Conservation (phyloP, 23 tunicate genomes). For the Trididemnum clinides region DNA sequence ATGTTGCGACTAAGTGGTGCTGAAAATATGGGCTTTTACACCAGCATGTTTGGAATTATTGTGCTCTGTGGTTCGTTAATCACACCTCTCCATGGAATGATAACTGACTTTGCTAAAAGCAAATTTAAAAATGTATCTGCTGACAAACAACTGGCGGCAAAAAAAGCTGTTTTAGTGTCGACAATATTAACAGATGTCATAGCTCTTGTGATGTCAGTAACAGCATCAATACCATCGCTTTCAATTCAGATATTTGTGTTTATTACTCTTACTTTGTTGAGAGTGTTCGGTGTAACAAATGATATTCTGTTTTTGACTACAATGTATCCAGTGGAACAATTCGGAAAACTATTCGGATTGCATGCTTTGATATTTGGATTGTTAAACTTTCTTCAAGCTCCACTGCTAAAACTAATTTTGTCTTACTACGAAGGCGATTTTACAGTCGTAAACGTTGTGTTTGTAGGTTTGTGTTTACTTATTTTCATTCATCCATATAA, state of each 20-base stretch:
- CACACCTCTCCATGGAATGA: neutral
- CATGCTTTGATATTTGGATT: neutral
- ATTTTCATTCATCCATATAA: neutral
- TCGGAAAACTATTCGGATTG: constrained; percentile 6
- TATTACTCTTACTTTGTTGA: neutral
- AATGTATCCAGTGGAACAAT: neutral
- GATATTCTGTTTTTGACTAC: neutral
- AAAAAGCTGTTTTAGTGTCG: neutral
- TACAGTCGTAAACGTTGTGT: neutral
- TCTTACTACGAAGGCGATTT: neutral
- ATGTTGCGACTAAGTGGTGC: neutral
- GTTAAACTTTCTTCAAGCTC: neutral
- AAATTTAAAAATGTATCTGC: neutral
- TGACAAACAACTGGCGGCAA: neutral
- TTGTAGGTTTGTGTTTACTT: neutral
- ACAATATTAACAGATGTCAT: neutral
- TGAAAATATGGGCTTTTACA: neutral
- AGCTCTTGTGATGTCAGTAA: neutral
- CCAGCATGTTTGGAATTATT: neutral
- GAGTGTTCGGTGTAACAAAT: neutral
- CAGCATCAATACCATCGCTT: neutral
- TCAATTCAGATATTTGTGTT: neutral
- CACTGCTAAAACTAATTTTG: neutral
- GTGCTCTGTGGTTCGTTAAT: neutral
- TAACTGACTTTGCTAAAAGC: neutral